phyloP scores from a whole-genome alignment of 2,113 vertebrate species.

The Embiotoca jacksoni region DNA sequence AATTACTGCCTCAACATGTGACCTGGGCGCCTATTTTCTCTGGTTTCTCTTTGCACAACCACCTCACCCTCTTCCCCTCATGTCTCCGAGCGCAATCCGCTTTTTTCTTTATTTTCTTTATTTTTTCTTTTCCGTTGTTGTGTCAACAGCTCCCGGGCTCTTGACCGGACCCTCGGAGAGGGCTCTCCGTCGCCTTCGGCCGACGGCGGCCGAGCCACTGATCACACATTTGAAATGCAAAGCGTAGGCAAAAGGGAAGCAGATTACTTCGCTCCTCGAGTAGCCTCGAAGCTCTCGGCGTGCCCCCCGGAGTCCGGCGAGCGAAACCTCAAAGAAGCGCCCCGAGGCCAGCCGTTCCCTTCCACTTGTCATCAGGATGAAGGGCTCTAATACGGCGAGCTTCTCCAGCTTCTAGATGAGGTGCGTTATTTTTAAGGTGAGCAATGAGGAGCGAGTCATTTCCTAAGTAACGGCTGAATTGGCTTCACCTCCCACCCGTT shows the following conservation, averaged over 20 bases:
- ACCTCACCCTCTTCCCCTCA: not conserved
- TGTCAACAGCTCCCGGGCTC: slow-evolving; percentile 42
- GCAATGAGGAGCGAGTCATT: slow-evolving; percentile 47
- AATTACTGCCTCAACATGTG: slow-evolving; percentile 34
- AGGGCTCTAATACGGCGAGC: slow-evolving; percentile 53
- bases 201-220: slow-evolving; percentile 33
- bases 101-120: not conserved
- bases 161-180: slow-evolving; percentile 30
- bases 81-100: slow-evolving; percentile 15
- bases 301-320: slow-evolving; percentile 3
- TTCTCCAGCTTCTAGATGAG: slow-evolving; percentile 55
- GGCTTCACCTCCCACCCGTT: slow-evolving; percentile 65
- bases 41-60: slow-evolving; percentile 7
- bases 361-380: slow-evolving; percentile 68
- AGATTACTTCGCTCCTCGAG: slow-evolving; percentile 59
- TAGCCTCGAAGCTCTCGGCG: slow-evolving; percentile 15
- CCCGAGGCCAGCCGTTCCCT: slow-evolving; percentile 24
- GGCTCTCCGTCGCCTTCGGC: slow-evolving; percentile 43
- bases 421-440: slow-evolving; percentile 79
- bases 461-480: slow-evolving; percentile 43
- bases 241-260: slow-evolving; percentile 35
- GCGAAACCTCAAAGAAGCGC: slow-evolving; percentile 25
- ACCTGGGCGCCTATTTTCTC: slow-evolving; percentile 1
- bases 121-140: slow-evolving; percentile 27
- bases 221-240: slow-evolving; percentile 52